A percentile compares a stretch with the other conserved stretches of the same genome.
These are phyloP conservation scores for Lepidocyrtinus sp. DNA, from an alignment of 2,888 invertebrate genomes.

Conservation along the genomic window DNA sequence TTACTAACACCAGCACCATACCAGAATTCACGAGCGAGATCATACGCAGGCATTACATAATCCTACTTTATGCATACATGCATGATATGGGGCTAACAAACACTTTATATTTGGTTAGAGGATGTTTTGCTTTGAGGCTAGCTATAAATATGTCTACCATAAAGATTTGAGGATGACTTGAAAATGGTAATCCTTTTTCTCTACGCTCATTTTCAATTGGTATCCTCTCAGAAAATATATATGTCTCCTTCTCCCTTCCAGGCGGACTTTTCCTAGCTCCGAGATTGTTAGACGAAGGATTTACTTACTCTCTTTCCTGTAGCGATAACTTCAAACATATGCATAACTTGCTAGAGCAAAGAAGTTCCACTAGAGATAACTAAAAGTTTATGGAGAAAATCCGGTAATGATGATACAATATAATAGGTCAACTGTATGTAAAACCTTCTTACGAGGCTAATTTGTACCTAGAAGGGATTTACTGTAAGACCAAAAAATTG, in stretches of 20 bases:
- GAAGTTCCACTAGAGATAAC: neutral
- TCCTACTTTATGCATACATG: neutral
- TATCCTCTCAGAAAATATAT: conserved; percentile 7
- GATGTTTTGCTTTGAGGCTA: neutral
- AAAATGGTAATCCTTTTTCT: conserved; percentile 20
- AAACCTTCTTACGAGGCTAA: neutral
- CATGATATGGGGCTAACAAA: neutral
- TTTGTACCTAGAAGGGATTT: neutral
- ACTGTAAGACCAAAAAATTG: neutral
- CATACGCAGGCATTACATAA: neutral
- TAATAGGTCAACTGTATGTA: neutral
- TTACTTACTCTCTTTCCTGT: neutral
- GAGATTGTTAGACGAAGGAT: neutral
- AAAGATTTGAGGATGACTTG: neutral
- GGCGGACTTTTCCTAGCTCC: neutral
- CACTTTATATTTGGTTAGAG: neutral
- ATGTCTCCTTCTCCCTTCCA: neutral
- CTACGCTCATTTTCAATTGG: neutral
- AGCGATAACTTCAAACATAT: neutral
- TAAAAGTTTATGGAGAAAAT: neutral
- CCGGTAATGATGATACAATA: neutral
- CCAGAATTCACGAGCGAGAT: neutral
- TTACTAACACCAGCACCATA: too few species aligned
- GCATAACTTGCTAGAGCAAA: neutral
- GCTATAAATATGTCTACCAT: neutral